A percentile compares a stretch with the other conserved stretches of the same genome.
These are phyloP conservation scores for Erebia epiphron DNA, from an alignment of 2,888 invertebrate genomes.

Conservation along the genomic window DNA sequence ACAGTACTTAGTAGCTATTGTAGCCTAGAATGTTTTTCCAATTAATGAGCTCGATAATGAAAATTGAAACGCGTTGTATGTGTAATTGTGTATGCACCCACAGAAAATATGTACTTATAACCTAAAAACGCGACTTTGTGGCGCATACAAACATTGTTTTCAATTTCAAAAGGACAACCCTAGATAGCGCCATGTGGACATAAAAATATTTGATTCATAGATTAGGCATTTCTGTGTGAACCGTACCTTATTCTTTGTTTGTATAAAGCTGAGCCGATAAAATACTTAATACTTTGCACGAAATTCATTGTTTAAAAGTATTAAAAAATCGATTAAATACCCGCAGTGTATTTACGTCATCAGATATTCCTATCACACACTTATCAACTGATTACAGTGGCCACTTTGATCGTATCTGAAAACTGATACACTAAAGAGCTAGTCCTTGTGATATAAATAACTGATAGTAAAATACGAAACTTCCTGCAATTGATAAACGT, in stretches of 20 bases:
- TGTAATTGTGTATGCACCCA: too few species aligned
- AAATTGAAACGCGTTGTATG: too few species aligned
- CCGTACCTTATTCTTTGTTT: neutral
- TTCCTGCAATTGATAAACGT: too few species aligned
- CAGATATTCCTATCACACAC: conserved; percentile 2
- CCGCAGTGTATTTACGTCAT: conserved; percentile 43
- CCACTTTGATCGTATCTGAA: neutral
- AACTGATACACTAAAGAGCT: neutral
- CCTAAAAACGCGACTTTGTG: too few species aligned
- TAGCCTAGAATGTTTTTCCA: too few species aligned
- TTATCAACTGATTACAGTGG: conserved; percentile 27
- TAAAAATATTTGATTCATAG: neutral
- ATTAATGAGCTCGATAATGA: too few species aligned
- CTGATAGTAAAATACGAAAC: neutral
- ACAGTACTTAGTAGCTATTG: too few species aligned
- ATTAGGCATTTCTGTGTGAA: conserved; percentile 8
- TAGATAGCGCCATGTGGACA: too few species aligned
- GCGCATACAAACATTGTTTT: too few species aligned
- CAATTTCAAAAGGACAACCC: too few species aligned
- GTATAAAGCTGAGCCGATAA: conserved; percentile 14
- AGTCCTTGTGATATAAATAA: neutral
- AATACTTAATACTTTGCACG: conserved; percentile 25
- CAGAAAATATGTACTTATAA: too few species aligned
- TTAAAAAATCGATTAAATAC: conserved; percentile 38
- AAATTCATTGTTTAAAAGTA: conserved; percentile 26